phyloP scores from a whole-genome alignment of 2,888 invertebrate genomes.

The Bedellia somnulentella region DNA sequence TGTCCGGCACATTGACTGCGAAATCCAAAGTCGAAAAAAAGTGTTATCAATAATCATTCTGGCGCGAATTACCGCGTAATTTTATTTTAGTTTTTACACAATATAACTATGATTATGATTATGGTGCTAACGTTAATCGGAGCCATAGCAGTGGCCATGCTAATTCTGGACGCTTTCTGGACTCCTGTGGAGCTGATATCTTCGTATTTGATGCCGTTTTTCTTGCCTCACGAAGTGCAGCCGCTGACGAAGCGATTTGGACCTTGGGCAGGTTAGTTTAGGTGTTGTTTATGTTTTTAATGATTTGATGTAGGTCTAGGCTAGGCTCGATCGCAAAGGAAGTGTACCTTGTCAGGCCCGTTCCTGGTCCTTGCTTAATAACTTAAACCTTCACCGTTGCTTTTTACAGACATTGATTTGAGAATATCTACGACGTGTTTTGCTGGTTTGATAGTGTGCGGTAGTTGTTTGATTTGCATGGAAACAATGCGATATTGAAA shows the following conservation, averaged over 20 bases:
- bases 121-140: constrained; percentile 56
- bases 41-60: too few relatives aligned
- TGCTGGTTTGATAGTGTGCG: too few relatives aligned
- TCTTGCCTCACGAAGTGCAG: constrained; percentile 64
- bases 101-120: too few relatives aligned
- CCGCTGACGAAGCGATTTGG: constrained; percentile 71
- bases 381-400: too few relatives aligned
- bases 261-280: constrained; percentile 80
- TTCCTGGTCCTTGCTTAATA: constrained; percentile 1
- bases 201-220: constrained; percentile 67
- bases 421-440: too few relatives aligned
- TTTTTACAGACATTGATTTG: too few relatives aligned
- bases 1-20: too few relatives aligned
- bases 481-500: too few relatives aligned
- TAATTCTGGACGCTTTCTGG: constrained; percentile 63
- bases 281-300: not conserved
- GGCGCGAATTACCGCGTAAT: too few relatives aligned
- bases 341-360: not conserved
- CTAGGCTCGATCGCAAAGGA: constrained; percentile 1
- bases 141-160: constrained; percentile 39
- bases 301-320: not conserved
- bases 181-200: constrained; percentile 60
- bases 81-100: too few relatives aligned
- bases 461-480: too few relatives aligned
- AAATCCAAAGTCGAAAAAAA: too few relatives aligned